Evolutionary conservation across 2,888 invertebrate species (phyloP).

Genomic region (Lymantria monacha): DNA sequence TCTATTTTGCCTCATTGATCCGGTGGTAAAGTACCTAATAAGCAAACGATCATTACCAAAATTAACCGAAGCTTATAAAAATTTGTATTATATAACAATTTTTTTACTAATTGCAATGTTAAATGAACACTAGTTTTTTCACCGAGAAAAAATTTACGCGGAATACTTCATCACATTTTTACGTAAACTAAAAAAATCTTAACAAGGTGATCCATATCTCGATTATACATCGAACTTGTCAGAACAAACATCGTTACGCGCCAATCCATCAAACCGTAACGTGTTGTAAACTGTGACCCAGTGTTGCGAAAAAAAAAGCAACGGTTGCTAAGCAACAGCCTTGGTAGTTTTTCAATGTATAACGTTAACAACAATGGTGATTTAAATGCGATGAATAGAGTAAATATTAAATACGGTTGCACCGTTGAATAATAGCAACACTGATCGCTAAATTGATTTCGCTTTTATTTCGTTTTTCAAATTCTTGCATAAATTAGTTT

Average conservation of each 20-base stretch:
- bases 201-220: conserved; percentile 17
- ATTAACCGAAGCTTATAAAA: no score
- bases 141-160: no score
- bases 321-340: conserved; percentile 46
- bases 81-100: no score
- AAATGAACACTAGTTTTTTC: no score
- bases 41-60: no score
- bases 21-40: no score
- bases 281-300: conserved; percentile 64
- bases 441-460: not conserved
- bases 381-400: conserved; percentile 14
- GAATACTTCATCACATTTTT: conserved; percentile 1
- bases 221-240: conserved; percentile 36
- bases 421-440: not conserved
- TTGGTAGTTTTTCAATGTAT: conserved; percentile 57
- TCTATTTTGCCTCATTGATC: no score
- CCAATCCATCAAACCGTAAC: conserved; percentile 58
- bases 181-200: conserved; percentile 7
- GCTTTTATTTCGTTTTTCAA: not conserved
- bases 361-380: conserved; percentile 42
- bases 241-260: conserved; percentile 46
- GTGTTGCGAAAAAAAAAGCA: conserved; percentile 50
- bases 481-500: not conserved
- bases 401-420: conserved; percentile 21
- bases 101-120: no score